Percentiles rank a stretch among this genome's conserved stretches.
Conservation (phyloP, 2,797 vertebrate species). For the Australoheros facetus region DNA sequence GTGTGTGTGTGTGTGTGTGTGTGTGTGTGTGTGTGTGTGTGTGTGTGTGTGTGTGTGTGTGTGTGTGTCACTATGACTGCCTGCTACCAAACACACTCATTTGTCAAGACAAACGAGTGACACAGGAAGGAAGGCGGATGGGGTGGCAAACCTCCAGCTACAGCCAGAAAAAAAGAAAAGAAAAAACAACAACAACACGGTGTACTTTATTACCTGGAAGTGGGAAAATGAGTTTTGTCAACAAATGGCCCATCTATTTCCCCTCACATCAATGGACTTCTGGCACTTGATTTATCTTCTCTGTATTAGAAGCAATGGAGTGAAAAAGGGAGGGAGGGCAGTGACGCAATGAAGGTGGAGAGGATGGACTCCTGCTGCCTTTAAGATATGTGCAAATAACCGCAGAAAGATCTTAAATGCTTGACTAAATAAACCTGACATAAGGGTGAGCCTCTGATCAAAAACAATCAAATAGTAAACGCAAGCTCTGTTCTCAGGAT, state of each 20-base stretch:
- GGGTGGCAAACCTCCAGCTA: conserved; percentile 57
- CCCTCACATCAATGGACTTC: conserved; percentile 68
- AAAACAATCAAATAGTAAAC: not conserved
- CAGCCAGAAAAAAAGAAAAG: conserved; percentile 8
- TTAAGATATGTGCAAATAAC: conserved; percentile 1
- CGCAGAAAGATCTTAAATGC: not conserved
- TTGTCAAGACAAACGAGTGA: conserved; percentile 72
- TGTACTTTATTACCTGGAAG: conserved; percentile 75
- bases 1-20: not conserved
- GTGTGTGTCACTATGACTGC: conserved; percentile 32
- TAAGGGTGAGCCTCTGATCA: not conserved
- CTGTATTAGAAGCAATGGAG: conserved; percentile 66
- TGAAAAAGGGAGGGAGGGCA: conserved; percentile 37
- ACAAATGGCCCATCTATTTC: conserved; percentile 76
- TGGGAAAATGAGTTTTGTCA: conserved; percentile 78
- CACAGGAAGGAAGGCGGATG: conserved; percentile 18
- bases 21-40: not conserved
- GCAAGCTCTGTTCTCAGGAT: not conserved
- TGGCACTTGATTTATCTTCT: conserved; percentile 75
- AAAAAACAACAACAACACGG: conserved; percentile 26
- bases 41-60: not conserved
- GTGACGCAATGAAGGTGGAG: conserved; percentile 11
- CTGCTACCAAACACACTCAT: conserved; percentile 61
- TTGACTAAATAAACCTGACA: not conserved
- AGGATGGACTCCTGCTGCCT: conserved; percentile 36